A percentile compares a stretch with the other conserved stretches of the same genome.
These are phyloP conservation scores for Aromia moschata DNA, from an alignment of 2,888 invertebrate genomes.

Conservation along the genomic window DNA sequence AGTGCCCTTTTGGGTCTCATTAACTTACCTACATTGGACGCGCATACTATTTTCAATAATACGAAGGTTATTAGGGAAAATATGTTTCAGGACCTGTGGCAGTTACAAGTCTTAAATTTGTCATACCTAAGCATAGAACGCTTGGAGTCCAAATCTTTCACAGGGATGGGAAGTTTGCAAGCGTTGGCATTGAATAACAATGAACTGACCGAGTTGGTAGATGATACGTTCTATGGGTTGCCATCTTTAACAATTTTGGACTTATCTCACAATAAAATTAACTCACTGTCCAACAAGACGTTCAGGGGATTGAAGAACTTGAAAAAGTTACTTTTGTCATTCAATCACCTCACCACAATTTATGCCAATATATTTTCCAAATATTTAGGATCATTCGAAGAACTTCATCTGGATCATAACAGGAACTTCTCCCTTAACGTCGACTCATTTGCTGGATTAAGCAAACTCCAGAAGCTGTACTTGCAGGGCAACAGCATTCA, in stretches of 20 bases:
- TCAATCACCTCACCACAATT: constrained; percentile 28
- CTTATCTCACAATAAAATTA: constrained; percentile 7
- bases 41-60: constrained; percentile 15
- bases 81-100: constrained; percentile 11
- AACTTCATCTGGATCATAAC: constrained; percentile 33
- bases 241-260: constrained; percentile 23
- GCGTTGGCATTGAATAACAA: constrained; percentile 29
- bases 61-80: background rate
- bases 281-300: constrained; percentile 15
- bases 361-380: constrained; percentile 3
- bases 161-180: constrained; percentile 1
- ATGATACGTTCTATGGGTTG: constrained; percentile 29
- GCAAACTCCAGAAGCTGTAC: constrained; percentile 23
- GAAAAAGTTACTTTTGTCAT: constrained; percentile 24
- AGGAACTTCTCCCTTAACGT: constrained; percentile 18
- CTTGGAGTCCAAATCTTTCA: constrained; percentile 16
- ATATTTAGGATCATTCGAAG: background rate
- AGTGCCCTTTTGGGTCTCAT: constrained; percentile 10
- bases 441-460: constrained; percentile 19
- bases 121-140: constrained; percentile 2
- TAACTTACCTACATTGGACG: constrained; percentile 12
- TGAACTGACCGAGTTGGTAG: constrained; percentile 25
- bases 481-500: constrained; percentile 35
- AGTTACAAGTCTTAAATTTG: constrained; percentile 9
- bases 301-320: constrained; percentile 25